Percentiles rank a stretch among this genome's conserved stretches.
Evolutionary conservation across 2,113 vertebrate genomes (phyloP).

Genomic region (Cyprichromis sp.): DNA sequence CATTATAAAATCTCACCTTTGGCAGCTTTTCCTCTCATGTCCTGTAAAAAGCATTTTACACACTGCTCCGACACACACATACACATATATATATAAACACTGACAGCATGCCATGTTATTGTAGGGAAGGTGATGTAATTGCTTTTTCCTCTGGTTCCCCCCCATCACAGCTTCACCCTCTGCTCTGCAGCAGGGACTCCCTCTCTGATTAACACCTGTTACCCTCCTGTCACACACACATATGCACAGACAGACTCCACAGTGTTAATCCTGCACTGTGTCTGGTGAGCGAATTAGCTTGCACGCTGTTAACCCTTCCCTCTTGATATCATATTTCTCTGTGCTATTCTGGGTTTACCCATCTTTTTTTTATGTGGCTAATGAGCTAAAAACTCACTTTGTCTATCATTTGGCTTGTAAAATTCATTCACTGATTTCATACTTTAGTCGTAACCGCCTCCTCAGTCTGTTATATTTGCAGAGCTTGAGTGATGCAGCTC

Average conservation of each 20-base stretch:
- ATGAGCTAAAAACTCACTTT: neutral
- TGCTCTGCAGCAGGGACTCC: slow-evolving; percentile 55
- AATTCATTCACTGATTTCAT: neutral
- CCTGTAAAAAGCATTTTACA: slow-evolving; percentile 7
- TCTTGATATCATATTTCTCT: slow-evolving; percentile 16
- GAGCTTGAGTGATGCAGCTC: neutral
- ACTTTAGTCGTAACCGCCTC: neutral
- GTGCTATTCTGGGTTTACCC: neutral
- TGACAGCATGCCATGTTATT: slow-evolving; percentile 40
- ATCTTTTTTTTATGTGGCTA: neutral
- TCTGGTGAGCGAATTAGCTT: slow-evolving; percentile 25
- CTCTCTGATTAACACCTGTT: slow-evolving; percentile 74
- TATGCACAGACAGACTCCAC: neutral
- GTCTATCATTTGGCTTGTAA: neutral
- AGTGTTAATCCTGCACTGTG: slow-evolving; percentile 45
- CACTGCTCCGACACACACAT: neutral
- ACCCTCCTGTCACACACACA: slow-evolving; percentile 14
- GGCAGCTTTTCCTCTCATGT: slow-evolving; percentile 2
- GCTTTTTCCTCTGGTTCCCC: slow-evolving; percentile 31
- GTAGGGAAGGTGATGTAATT: slow-evolving; percentile 66
- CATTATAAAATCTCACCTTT: slow-evolving; percentile 40
- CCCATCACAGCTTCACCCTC: slow-evolving; percentile 17
- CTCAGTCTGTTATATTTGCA: neutral
- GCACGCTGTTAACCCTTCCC: slow-evolving; percentile 16
- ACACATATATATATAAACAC: slow-evolving; percentile 3